Base-by-base conservation (phyloP, 1,140 invertebrate genomes). In the Mercenaria mercenaria region DNA sequence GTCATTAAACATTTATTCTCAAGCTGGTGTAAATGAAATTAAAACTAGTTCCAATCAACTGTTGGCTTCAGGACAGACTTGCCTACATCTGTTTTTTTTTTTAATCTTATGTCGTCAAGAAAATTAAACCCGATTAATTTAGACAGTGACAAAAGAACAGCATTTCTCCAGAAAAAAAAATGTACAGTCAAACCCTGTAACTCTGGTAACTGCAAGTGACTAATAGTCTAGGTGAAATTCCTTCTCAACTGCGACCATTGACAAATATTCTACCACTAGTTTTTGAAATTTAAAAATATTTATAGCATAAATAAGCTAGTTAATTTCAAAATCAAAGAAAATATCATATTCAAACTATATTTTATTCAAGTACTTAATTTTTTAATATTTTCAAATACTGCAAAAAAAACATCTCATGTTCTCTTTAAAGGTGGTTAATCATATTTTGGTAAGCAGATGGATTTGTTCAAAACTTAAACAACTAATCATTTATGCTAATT, bases 1-100 rank as follows among this genome's bases (percentile, higher is more conserved):
- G 50, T 79, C 74, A 87, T 87, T 77, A 87, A 87, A 87, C 47
- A 87, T 87, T 87, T 37, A 87, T 87, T 59, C 72, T n/a, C 26
- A 41, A 61, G 20, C 39, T 52, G 29, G 56, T 23, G 74, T 64
- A 47, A 87, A 52, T 77, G 18, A 10, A 64, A 77, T 79, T 50
- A 77, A 52, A 79, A 39, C 34, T 1, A 61, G n/a, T 61, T 79
- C 85, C 20, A 87, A 87, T 87, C 72, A 87, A 87, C 59, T 77
- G 37, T 29, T 37, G 20, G 61, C 76, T 41, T 47, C 13, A 39
- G 82, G 64, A 34, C 29, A 50, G 34, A 34, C 50, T 79, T 29
- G 23, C 29, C 34, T 43, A 26, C n/a, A 50, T n/a, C 41, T 50
- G 41, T 52, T 39, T 52, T 50, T 37, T 67, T 82, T 83, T 85